Evolutionary conservation across 2,888 invertebrate species (phyloP), one percentile per base, ranked within the genome.

Genomic region (Pyrochroa serraticornis): DNA sequence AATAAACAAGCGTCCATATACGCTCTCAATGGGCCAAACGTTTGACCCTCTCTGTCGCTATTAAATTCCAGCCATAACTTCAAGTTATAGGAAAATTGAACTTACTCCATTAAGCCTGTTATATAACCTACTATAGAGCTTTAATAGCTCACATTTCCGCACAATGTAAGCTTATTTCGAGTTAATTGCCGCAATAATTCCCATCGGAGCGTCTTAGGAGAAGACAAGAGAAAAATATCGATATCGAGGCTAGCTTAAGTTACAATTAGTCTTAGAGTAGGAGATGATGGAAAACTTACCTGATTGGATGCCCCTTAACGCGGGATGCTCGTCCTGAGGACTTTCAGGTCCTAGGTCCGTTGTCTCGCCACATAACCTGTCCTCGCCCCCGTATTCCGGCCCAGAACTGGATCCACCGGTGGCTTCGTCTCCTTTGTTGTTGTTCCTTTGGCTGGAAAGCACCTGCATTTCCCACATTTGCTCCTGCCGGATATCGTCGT

Each of bases 401-500:
- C 68, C 71, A 32, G 68, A 68, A 50, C 69, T 71, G 38, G 69
- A 55, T 33, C 71, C 72, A 7, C 73, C 75, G 41, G 66, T 65
- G 9, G 65, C 66, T 37, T 73, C 75, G 36, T 74, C 74, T 12
- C 70, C 71, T 53, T 75, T 75, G 60, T 75, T 59, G 63, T 73
- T 76, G 58, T 76, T 77, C 63, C 75, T 78, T 68, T 82, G 82
- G 60, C 80, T 81, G 60, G 90, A 91, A 65, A 93, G 80, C 63
- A 91, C 90, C 82, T 92, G 92, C 71, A 71, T 71, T 59, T 93
- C 93, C 85, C 93, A 87, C 90, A 93, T 91, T 80, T 94, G 94
- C 73, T 93, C 92, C 78, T 93, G 93, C 69, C 93, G 83, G 70
- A 94, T 94, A 73, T 94, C 93, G 74, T 94, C 94, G 77, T 94